phyloP scores from a whole-genome alignment of 2,888 invertebrate species.

The Spodoptera picta region DNA sequence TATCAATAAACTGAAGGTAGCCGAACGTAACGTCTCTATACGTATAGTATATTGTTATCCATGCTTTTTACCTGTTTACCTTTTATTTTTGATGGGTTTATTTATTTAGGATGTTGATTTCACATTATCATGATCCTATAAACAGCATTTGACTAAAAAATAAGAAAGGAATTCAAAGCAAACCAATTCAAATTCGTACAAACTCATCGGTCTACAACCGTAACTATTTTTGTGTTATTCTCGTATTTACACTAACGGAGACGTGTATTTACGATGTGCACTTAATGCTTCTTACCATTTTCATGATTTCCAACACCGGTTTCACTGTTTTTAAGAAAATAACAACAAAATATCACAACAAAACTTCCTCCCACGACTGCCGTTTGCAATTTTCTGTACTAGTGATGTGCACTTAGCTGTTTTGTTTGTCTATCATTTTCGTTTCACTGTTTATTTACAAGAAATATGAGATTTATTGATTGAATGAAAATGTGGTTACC shows the following conservation, averaged over 20 bases:
- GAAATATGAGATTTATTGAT: no score
- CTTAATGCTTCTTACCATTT: constrained; percentile 72
- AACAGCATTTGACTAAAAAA: constrained; percentile 13
- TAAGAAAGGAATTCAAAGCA: constrained; percentile 32
- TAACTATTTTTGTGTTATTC: constrained; percentile 6
- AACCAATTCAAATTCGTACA: constrained; percentile 47
- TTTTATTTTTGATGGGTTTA: not conserved
- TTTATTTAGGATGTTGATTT: not conserved
- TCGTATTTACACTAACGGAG: not conserved
- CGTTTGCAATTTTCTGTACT: constrained; percentile 71
- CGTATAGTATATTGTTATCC: constrained; percentile 12
- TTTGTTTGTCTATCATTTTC: not conserved
- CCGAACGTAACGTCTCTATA: constrained; percentile 33
- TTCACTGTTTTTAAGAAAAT: constrained; percentile 67
- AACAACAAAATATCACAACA: constrained; percentile 80
- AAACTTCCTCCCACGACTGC: constrained; percentile 77
- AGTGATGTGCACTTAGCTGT: constrained; percentile 56
- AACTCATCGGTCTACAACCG: constrained; percentile 35
- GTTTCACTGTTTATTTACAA: no score
- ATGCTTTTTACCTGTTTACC: constrained; percentile 20
- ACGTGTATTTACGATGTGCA: not conserved
- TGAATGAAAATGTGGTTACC: no score
- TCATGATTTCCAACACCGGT: constrained; percentile 61
- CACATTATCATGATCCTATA: not conserved
- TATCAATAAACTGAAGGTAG: constrained; percentile 55